phyloP scores from a whole-genome alignment of 2,888 invertebrate genomes.

The Drymonia ruficornis region DNA sequence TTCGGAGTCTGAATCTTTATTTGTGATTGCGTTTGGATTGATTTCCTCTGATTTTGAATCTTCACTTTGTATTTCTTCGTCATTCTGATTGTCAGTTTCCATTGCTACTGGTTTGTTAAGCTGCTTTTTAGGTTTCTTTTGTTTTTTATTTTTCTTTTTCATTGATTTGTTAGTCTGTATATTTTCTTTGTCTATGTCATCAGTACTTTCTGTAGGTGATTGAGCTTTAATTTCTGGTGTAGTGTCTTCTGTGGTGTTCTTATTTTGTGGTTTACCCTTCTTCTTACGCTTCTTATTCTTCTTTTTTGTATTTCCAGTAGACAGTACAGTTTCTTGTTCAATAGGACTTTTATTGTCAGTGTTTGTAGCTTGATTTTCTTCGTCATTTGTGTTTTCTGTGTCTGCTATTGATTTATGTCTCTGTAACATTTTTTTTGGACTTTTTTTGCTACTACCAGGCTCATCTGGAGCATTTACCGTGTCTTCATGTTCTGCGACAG shows the following conservation, averaged over 20 bases:
- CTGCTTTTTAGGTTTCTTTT: constrained; percentile 22
- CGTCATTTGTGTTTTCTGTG: constrained; percentile 7
- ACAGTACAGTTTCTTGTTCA: constrained; percentile 8
- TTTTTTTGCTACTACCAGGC: constrained; percentile 18
- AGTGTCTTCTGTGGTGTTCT: constrained; percentile 1
- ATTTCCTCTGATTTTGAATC: constrained; percentile 34
- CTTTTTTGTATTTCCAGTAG: constrained; percentile 29
- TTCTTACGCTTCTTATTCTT: constrained; percentile 36
- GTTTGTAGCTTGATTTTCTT: constrained; percentile 16
- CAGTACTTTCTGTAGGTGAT: neutral
- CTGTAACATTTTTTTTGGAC: constrained; percentile 34
- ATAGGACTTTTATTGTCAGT: constrained; percentile 7
- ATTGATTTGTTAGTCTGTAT: constrained; percentile 11
- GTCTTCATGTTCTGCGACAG: constrained; percentile 9
- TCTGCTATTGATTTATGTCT: constrained; percentile 28
- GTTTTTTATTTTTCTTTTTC: constrained; percentile 35
- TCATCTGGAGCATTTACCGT: constrained; percentile 8
- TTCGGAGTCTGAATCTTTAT: constrained; percentile 74
- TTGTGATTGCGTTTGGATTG: constrained; percentile 76
- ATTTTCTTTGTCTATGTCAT: constrained; percentile 15
- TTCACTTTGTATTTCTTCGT: constrained; percentile 14
- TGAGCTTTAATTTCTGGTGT: constrained; percentile 7
- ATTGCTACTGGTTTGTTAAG: constrained; percentile 14
- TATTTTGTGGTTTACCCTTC: constrained; percentile 19
- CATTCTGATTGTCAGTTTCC: constrained; percentile 19